Conservation (phyloP, 1,140 invertebrate genomes). For the Danaus melanippus region DNA sequence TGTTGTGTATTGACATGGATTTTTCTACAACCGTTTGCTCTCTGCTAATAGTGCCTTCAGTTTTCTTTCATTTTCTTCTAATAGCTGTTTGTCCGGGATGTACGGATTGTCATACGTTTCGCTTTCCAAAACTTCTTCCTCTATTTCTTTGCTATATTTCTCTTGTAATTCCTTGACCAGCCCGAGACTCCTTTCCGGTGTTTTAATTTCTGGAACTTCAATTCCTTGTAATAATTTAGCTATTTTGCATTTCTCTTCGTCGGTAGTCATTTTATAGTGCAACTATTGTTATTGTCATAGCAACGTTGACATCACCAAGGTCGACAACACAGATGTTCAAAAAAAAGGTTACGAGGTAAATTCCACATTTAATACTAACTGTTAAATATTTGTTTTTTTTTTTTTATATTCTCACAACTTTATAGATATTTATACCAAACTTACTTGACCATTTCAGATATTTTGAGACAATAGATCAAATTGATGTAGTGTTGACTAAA, state of each 20-base stretch:
- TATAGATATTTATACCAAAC: too few relatives aligned
- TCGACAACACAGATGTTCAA: too few relatives aligned
- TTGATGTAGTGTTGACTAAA: slow-evolving; percentile 27
- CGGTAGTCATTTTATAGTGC: slow-evolving; percentile 39
- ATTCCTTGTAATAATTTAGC: slow-evolving; percentile 47
- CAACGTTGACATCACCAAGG: slow-evolving; percentile 11
- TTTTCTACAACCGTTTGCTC: slow-evolving; percentile 27
- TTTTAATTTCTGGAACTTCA: slow-evolving; percentile 43
- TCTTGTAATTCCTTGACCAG: slow-evolving; percentile 41
- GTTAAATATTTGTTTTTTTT: neutral
- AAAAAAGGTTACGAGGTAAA: too few relatives aligned
- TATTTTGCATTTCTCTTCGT: slow-evolving; percentile 53
- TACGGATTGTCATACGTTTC: slow-evolving; percentile 45
- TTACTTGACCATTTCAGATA: too few relatives aligned
- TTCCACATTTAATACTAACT: too few relatives aligned
- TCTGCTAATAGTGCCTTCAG: slow-evolving; percentile 33
- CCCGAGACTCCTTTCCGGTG: slow-evolving; percentile 38
- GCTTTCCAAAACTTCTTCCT: slow-evolving; percentile 22
- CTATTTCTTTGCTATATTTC: slow-evolving; percentile 32
- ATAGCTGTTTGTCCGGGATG: slow-evolving; percentile 31
- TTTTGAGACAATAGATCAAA: slow-evolving; percentile 6
- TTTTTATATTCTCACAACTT: neutral
- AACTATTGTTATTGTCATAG: slow-evolving; percentile 19
- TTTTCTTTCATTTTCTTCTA: slow-evolving; percentile 49
- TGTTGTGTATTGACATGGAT: neutral